A percentile compares a stretch with the other conserved stretches of the same genome.
phyloP scores from a whole-genome alignment of 2,888 invertebrate genomes.

The Drosophila putrida region DNA sequence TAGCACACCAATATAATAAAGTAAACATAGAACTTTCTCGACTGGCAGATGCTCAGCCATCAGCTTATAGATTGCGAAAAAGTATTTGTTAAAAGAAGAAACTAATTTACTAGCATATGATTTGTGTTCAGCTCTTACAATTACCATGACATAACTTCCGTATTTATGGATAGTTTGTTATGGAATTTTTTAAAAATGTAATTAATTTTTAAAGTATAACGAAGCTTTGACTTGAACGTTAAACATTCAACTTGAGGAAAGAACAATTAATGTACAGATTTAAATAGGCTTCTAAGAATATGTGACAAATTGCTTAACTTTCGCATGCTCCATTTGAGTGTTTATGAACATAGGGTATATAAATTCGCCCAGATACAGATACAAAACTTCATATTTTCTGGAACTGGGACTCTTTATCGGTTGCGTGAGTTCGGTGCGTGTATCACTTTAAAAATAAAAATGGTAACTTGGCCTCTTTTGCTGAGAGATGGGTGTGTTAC shows the following conservation, averaged over 20 bases:
- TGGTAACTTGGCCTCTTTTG: conserved; percentile 55
- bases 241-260: no score
- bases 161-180: not conserved
- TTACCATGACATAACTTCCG: not conserved
- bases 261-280: no score
- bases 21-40: not conserved
- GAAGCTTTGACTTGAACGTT: no score
- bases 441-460: conserved; percentile 72
- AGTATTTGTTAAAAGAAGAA: not conserved
- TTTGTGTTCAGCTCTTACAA: not conserved
- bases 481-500: conserved; percentile 29
- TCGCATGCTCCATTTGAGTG: not conserved
- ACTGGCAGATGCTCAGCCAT: not conserved
- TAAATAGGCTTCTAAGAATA: no score
- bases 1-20: not conserved
- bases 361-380: conserved; percentile 25
- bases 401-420: conserved; percentile 9
- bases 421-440: conserved; percentile 72
- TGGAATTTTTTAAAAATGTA: no score
- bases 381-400: conserved; percentile 23
- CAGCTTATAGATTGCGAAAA: not conserved
- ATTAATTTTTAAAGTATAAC: no score
- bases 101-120: not conserved
- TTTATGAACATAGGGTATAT: conserved; percentile 14
- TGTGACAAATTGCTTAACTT: no score